Percentiles rank a stretch among this genome's conserved stretches.
phyloP scores from a whole-genome alignment of 2,888 invertebrate species.

The Orthosia gothica region DNA sequence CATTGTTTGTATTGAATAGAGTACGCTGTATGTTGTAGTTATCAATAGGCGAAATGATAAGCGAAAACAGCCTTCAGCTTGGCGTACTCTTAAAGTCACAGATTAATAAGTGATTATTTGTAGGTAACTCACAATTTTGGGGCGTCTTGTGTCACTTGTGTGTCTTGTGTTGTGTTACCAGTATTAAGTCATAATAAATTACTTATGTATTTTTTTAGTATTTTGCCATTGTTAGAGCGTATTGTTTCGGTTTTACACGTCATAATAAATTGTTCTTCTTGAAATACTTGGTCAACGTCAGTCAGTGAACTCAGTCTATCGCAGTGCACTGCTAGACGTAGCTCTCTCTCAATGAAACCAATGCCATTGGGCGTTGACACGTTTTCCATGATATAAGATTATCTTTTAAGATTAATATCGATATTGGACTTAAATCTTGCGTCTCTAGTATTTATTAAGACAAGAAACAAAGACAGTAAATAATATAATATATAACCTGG shows the following conservation, averaged over 20 bases:
- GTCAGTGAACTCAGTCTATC: background rate
- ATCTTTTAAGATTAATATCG: background rate
- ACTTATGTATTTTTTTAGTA: constrained; percentile 15
- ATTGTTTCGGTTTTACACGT: background rate
- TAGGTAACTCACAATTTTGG: background rate
- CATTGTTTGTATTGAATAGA: constrained; percentile 33
- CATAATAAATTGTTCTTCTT: background rate
- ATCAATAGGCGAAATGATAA: constrained; percentile 21
- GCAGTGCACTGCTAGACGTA: background rate
- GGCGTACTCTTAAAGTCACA: background rate
- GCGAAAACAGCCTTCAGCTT: no score
- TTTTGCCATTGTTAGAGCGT: background rate
- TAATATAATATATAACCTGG: no score
- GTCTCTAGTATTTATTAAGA: background rate
- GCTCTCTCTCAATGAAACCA: background rate
- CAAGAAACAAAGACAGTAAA: no score
- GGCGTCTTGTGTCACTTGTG: background rate
- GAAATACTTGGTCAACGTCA: background rate
- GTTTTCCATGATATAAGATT: background rate
- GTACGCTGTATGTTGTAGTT: constrained; percentile 30
- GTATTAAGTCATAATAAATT: constrained; percentile 36
- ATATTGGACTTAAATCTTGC: background rate
- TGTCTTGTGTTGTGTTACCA: background rate
- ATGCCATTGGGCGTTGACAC: background rate
- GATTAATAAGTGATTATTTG: no score